Evolutionary conservation across 2,888 invertebrate species (phyloP), one percentile per base, ranked within the genome.

Genomic region (Caenorhabditis parvicauda): DNA sequence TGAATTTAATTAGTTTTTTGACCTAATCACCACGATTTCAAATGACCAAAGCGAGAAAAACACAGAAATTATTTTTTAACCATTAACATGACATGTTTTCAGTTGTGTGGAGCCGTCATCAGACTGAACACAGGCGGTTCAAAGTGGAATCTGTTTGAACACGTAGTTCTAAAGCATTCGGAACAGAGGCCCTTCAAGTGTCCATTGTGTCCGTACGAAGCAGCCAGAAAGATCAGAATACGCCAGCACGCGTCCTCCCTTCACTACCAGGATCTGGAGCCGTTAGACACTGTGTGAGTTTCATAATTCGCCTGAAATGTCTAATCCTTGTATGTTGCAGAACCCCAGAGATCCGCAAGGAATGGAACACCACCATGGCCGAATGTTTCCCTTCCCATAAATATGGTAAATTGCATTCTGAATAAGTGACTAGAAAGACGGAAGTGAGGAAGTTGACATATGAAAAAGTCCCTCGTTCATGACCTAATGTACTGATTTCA

Each of bases 81-180:
- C n/a, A n/a, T n/a, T n/a, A n/a, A n/a, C n/a, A n/a, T n/a, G n/a
- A 49, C 48, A 3, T 14, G 12, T n/a, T 63, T 58, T 22, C 44
- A 51, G 43, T 28, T 64, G 25, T 64, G 64, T 39, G 39, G 42
- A 28, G 39, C 52, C n/a, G 28, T 21, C 3, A 54, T 66, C 21
- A 47, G 61, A 1, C 35, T 66, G 43, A 66, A 60, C 38, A 21
- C 57, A 6, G 62, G 66, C 5, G 60, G 58, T 3, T 66, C 66
- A 2, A 66, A 63, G 37, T 66, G 66, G 66, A 66, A 66, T 22
- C 39, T 66, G 19, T 66, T 47, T 44, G 66, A 66, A 32, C 66
- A 66, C 28, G 66, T 63, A 0, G 56, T 66, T 27, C 42, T 63
- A 53, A 66, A 60, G 19, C 66, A 66, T 35, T 66, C 66, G 7